phyloP scores from a whole-genome alignment of 2,888 invertebrate genomes.

The Chrysomela aeneicollis region DNA sequence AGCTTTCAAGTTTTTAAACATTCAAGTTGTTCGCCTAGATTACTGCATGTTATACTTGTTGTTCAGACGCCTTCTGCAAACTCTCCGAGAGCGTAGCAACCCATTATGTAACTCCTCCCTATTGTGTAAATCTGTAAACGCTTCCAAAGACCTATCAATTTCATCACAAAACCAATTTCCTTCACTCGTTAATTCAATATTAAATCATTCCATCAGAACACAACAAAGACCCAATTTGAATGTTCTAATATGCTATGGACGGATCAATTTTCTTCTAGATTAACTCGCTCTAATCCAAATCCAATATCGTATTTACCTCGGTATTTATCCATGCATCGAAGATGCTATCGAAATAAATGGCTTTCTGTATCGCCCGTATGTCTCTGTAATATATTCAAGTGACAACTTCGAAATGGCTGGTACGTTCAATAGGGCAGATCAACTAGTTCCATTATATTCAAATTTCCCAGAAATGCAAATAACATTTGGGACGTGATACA shows the following conservation, averaged over 20 bases:
- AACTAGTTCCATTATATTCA: slow-evolving; percentile 1
- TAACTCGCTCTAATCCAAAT: background rate
- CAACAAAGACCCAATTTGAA: background rate
- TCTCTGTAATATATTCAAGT: background rate
- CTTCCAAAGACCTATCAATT: background rate
- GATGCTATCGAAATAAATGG: background rate
- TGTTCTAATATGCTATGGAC: background rate
- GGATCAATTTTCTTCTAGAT: background rate
- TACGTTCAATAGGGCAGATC: background rate
- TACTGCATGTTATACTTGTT: too few relatives aligned
- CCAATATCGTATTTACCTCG: slow-evolving; percentile 4
- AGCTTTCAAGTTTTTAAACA: too few relatives aligned
- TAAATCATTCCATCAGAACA: background rate
- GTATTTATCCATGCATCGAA: background rate
- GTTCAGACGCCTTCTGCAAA: too few relatives aligned
- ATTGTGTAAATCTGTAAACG: too few relatives aligned
- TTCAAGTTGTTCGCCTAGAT: too few relatives aligned
- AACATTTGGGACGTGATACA: background rate
- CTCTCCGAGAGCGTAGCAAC: too few relatives aligned
- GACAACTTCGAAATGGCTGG: background rate
- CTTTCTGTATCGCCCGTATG: background rate
- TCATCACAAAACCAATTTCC: background rate
- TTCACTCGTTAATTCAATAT: background rate
- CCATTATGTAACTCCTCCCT: too few relatives aligned
- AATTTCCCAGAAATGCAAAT: background rate